Percentiles rank a stretch among this genome's conserved stretches.
phyloP scores from a whole-genome alignment of 64 coral and sea anemone species.

The Stichodactyla helianthus region DNA sequence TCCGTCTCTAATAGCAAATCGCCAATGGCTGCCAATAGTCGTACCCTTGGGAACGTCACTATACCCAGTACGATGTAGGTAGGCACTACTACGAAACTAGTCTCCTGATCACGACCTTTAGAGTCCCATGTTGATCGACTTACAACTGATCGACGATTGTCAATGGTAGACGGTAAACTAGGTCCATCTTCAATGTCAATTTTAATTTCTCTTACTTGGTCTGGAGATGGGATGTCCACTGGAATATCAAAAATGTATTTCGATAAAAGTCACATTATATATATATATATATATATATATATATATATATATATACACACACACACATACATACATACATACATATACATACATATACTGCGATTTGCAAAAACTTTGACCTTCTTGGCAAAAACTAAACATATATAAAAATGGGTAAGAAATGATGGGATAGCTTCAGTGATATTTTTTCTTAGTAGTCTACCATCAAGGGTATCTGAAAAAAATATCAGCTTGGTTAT shows the following conservation, averaged over 20 bases:
- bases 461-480: no score
- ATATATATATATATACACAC: no score
- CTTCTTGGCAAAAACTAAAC: no score
- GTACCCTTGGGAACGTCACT: slow-evolving; percentile 66
- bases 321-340: no score
- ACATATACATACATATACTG: no score
- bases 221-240: slow-evolving; percentile 37
- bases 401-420: no score
- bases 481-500: no score
- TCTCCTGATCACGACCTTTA: background rate
- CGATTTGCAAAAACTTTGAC: no score
- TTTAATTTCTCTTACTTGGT: slow-evolving; percentile 57
- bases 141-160: slow-evolving; percentile 35
- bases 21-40: slow-evolving; percentile 81
- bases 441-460: no score
- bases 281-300: no score
- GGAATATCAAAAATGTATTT: background rate
- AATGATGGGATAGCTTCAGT: no score
- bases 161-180: background rate
- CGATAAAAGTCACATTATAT: background rate
- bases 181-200: slow-evolving; percentile 74
- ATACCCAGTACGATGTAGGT: slow-evolving; percentile 61
- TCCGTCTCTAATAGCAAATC: slow-evolving; percentile 84
- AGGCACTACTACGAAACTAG: slow-evolving; percentile 26
- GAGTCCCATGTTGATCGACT: slow-evolving; percentile 49